Conservation (phyloP, 2,797 vertebrate species). For the Pseudochaenichthys georgianus region DNA sequence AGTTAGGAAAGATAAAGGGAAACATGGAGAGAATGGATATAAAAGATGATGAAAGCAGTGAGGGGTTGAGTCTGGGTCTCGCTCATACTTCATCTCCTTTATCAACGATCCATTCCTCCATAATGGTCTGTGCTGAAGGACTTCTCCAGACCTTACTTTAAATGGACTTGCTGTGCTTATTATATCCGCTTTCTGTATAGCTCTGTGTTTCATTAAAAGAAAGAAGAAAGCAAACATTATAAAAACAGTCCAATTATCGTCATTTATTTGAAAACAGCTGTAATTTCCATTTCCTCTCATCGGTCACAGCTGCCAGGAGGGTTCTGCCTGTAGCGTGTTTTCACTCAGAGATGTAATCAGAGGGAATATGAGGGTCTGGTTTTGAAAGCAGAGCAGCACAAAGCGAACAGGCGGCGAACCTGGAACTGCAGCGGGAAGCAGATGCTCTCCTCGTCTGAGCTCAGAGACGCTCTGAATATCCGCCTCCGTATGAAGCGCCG, state of each 20-base stretch:
- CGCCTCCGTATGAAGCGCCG: slow-evolving; percentile 7
- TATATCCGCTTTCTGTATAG: not conserved
- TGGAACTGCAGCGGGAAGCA: slow-evolving; percentile 40
- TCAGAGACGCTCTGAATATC: not conserved
- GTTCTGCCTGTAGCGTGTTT: slow-evolving; percentile 35
- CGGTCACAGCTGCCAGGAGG: slow-evolving; percentile 43
- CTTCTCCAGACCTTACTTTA: slow-evolving; percentile 6
- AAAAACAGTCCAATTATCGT: slow-evolving; percentile 34
- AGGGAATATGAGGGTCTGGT: slow-evolving; percentile 33
- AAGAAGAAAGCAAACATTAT: not conserved
- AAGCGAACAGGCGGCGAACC: too few species aligned
- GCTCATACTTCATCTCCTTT: slow-evolving; percentile 12
- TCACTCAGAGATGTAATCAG: slow-evolving; percentile 47
- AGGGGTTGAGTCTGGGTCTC: slow-evolving; percentile 35
- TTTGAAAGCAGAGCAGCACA: slow-evolving; percentile 24
- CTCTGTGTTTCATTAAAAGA: slow-evolving; percentile 6
- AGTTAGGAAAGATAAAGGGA: slow-evolving; percentile 19
- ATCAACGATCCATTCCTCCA: slow-evolving; percentile 30
- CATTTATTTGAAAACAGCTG: slow-evolving; percentile 32
- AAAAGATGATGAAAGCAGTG: slow-evolving; percentile 44
- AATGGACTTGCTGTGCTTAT: slow-evolving; percentile 7
- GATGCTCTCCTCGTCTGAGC: slow-evolving; percentile 47
- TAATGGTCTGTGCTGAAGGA: slow-evolving; percentile 22
- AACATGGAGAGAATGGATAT: not conserved
- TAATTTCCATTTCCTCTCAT: slow-evolving; percentile 51